These are phyloP conservation scores for Yponomeuta sedellus DNA, from an alignment of 2,888 invertebrate genomes.

Conservation along the genomic window DNA sequence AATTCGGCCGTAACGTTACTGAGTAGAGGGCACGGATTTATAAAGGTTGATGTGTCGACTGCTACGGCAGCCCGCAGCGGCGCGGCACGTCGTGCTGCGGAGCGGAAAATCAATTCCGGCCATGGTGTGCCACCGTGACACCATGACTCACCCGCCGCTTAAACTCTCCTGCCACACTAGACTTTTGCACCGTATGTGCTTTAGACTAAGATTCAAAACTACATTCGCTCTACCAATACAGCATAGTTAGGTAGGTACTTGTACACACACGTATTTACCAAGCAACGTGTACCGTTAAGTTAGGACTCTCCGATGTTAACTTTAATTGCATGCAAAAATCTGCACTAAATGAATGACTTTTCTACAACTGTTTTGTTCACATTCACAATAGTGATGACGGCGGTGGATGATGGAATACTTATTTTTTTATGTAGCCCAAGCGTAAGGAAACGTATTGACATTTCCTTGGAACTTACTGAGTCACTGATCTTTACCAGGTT, in stretches of 20 bases:
- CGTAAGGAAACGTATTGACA: too few species aligned
- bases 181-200: background rate
- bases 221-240: too few species aligned
- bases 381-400: background rate
- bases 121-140: constrained; percentile 29
- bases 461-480: background rate
- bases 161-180: background rate
- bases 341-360: background rate
- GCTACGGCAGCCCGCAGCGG: constrained; percentile 29
- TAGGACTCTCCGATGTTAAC: background rate
- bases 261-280: constrained; percentile 12
- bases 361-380: too few species aligned
- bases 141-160: constrained; percentile 40
- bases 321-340: constrained; percentile 12
- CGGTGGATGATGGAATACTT: background rate
- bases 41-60: constrained; percentile 20
- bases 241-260: too few species aligned
- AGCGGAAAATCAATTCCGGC: constrained; percentile 55
- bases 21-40: too few species aligned
- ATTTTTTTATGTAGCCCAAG: background rate
- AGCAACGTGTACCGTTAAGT: constrained; percentile 41
- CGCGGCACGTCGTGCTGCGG: constrained; percentile 21
- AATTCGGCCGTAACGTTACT: too few species aligned
- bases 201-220: background rate
- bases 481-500: background rate